Evolutionary conservation across 2,113 vertebrate genomes (phyloP).

Genomic region (Pontoporia blainvillei): DNA sequence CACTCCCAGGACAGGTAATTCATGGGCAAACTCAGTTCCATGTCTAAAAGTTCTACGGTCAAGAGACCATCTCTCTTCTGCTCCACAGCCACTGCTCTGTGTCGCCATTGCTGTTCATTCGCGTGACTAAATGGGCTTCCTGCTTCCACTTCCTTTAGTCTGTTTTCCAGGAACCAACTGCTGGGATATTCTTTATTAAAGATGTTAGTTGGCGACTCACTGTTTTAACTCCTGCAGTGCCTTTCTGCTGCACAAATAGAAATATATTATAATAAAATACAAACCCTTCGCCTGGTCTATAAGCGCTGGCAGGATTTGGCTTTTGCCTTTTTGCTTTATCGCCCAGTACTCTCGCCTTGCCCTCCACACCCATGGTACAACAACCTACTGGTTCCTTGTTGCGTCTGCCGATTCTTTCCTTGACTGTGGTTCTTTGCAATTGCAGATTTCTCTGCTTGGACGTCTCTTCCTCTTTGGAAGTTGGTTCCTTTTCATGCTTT

Average conservation of each 20-base stretch:
- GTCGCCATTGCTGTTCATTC: fast-evolving
- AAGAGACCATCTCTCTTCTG: fast-evolving
- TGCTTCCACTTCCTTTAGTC: background rate
- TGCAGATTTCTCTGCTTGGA: background rate
- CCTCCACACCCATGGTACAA: fast-evolving
- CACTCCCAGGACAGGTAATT: background rate
- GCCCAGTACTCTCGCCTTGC: fast-evolving
- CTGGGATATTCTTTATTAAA: background rate
- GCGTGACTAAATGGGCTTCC: background rate
- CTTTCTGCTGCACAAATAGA: background rate
- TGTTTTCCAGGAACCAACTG: background rate
- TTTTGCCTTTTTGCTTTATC: fast-evolving
- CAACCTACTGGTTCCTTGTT: background rate
- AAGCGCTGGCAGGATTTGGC: fast-evolving
- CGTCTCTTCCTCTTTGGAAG: background rate
- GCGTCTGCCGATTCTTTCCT: fast-evolving
- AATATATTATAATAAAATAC: background rate
- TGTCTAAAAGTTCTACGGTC: fast-evolving
- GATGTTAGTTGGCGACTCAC: background rate
- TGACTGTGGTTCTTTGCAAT: background rate
- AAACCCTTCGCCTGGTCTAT: background rate
- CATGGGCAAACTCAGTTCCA: background rate
- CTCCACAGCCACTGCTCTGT: fast-evolving
- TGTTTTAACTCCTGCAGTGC: background rate
- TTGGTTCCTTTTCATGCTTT: background rate